Evolutionary conservation across 2,888 invertebrate genomes (phyloP), one percentile per base, ranked within the genome.

Genomic region (Himalopsyche tibetana): DNA sequence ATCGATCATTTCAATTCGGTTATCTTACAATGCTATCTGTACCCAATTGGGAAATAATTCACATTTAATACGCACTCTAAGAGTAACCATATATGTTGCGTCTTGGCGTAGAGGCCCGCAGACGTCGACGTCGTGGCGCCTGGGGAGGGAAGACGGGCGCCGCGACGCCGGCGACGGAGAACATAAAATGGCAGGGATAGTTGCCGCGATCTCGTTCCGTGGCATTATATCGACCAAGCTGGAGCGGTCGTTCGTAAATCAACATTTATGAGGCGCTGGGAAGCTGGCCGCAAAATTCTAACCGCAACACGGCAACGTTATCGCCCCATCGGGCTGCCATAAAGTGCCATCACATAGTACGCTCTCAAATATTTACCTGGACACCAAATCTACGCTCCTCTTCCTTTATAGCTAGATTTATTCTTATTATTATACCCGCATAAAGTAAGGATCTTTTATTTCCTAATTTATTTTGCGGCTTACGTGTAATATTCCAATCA

Each of bases 211-310:
- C 74, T 74, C 74, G 74, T 74, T 74, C 19, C 51, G 38, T 80
- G 84, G 51, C 55, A 84, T 84, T 86, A 86, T 86, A 82, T 69
- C 80, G 86, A 86, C 84, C 86, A 74, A 38, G 74, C 38, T 84
- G 40, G 80, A 80, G 80, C 55, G 84, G 80, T 80, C 84, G 84
- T 80, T 80, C 69, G 82, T 86, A 86, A 86, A 86, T 86, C 86
- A 84, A 51, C 86, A 69, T 84, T 84, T 84, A 86, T 82, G 86
- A 84, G 84, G 42, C 84, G 40, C 83, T 63, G 74, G 69, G 84
- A 69, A 42, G 56, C 85, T 56, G 79, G 55, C 84, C 84, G 79
- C 79, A 84, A 45, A 15, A 74, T 74, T 74, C 74, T 74, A 38
- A 15, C 38, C 74, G 36, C 74, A 74, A 74, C 74, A 74, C 74